Conservation (phyloP, 2,888 invertebrate genomes). For the Cerceris rybyensis region DNA sequence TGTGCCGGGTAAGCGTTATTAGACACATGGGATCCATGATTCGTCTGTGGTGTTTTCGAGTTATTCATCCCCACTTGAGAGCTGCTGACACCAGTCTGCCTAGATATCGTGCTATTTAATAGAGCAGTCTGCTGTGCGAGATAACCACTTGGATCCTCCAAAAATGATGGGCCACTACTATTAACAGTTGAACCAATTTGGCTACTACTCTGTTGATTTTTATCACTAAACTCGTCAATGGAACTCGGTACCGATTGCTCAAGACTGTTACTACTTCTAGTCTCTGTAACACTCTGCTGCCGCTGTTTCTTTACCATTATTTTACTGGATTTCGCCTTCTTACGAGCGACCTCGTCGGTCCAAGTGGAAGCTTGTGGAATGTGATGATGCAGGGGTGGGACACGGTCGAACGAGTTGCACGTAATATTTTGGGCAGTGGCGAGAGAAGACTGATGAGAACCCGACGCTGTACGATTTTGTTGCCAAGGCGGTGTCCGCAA, state of each 20-base stretch:
- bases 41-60: conserved; percentile 64
- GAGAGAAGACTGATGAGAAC: conserved; percentile 62
- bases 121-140: conserved; percentile 94
- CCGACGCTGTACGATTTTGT: conserved; percentile 81
- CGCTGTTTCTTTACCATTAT: conserved; percentile 79
- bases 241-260: conserved; percentile 72
- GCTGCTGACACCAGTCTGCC: conserved; percentile 84
- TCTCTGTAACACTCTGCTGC: conserved; percentile 66
- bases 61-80: conserved; percentile 73
- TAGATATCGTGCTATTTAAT: conserved; percentile 91
- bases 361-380: conserved; percentile 84
- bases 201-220: conserved; percentile 66
- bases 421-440: conserved; percentile 76
- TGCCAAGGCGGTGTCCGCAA: conserved; percentile 85
- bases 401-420: conserved; percentile 86
- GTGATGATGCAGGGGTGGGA: conserved; percentile 89
- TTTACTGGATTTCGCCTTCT: conserved; percentile 84
- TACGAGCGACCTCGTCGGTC: conserved; percentile 84
- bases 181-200: conserved; percentile 70
- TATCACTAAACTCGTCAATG: conserved; percentile 75
- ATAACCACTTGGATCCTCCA: conserved; percentile 96
- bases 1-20: conserved; percentile 75
- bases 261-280: conserved; percentile 59
- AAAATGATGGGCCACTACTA: conserved; percentile 88
- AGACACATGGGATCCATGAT: conserved; percentile 53